Evolutionary conservation across 2,113 vertebrate species (phyloP), one percentile per base, ranked within the genome.

Genomic region (Psilopogon haemacephalus): DNA sequence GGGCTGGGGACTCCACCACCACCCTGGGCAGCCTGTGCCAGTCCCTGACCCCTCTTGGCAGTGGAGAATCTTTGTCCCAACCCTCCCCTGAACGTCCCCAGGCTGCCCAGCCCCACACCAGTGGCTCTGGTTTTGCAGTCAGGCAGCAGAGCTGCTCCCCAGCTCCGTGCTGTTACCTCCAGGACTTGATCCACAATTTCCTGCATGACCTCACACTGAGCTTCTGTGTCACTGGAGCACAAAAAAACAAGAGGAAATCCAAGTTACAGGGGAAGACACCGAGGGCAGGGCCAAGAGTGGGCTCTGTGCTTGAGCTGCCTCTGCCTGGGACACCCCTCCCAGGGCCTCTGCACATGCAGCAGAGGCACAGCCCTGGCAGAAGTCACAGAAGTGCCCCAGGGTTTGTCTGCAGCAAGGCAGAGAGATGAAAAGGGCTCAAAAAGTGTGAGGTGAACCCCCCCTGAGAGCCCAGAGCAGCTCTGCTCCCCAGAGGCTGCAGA

Each of bases 191-290:
- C 99, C 97, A 99, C 99, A 8, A 99, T 99, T 62, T 99, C 99
- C 98, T 99, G 99, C 99, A 99, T 99, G 92, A 99, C 98, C 95
- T 99, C 99, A 96, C 99, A 99, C 89, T 99, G 99, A 24, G 98
- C 98, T 97, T 99, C 99, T 3, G 98, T 99, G 88, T 99, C 99
- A 40, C 99, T 98, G 95, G 5, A 86, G 86, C 35, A 68, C 12
- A 72, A 52, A 72, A 52, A 76, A 84, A 82, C 26, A 81, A 93
- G 67, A 88, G 91, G 76, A 62, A 72, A 69, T 96, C 96, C 40
- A 58, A 58, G 74, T 95, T 37, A 96, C 33, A 50, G 14, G 58
- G 92, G 88, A 68, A 69, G 30, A 35, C 6, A 30, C 23, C 0
- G 35, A 42, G 8, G 27, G 65, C 12, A 2, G 55, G 52, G 63